Evolutionary conservation across 2,797 vertebrate genomes (phyloP).

Genomic region (Bradypodion pumilum): DNA sequence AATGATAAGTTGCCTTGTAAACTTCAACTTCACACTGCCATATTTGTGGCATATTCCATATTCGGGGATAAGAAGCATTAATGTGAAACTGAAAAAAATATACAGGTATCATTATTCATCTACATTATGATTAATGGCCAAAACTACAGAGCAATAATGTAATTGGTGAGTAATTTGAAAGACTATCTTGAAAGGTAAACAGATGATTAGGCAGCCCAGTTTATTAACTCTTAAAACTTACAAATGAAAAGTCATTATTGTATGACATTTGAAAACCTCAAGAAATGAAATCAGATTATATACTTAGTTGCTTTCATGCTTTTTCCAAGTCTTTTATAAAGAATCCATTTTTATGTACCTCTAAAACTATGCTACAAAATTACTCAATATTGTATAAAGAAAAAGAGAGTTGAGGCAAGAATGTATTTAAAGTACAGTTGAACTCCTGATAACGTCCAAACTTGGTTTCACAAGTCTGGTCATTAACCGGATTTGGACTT

Average conservation of each 20-base stretch:
- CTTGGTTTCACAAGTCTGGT: no score
- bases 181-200: conserved; percentile 57
- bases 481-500: no score
- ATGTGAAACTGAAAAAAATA: conserved; percentile 88
- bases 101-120: conserved; percentile 44
- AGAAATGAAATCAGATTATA: not conserved
- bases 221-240: conserved; percentile 61
- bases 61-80: conserved; percentile 91
- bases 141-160: conserved; percentile 52
- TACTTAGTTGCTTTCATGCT: not conserved
- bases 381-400: not conserved
- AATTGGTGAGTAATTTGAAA: conserved; percentile 65
- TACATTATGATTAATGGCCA: conserved; percentile 29
- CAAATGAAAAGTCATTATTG: conserved; percentile 40
- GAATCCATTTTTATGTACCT: not conserved
- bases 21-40: conserved; percentile 99
- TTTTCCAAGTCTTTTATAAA: not conserved
- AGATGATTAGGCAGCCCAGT: no score
- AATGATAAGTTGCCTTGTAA: conserved; percentile 98
- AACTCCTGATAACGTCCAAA: no score
- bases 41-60: conserved; percentile 98
- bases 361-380: not conserved
- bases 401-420: not conserved
- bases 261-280: conserved; percentile 37
- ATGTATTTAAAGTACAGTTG: no score